Conservation (phyloP, 2,113 vertebrate species). For the Mormoops blainvillei region DNA sequence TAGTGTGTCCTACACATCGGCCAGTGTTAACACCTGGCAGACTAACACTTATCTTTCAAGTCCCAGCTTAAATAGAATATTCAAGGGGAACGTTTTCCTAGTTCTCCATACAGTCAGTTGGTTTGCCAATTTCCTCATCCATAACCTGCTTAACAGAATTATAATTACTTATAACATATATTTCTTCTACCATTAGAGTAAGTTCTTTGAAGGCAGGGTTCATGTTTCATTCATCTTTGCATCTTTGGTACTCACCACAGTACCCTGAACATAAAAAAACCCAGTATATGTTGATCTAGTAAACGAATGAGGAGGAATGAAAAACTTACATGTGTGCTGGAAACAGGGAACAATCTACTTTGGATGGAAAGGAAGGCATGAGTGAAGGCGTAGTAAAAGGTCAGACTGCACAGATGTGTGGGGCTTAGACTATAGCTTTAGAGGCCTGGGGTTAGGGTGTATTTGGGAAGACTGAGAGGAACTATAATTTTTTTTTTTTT, state of each 20-base stretch:
- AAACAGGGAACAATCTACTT: neutral
- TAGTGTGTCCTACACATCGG: neutral
- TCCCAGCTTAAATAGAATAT: neutral
- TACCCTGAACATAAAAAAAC: neutral
- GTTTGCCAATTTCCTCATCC: neutral
- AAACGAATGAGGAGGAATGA: neutral
- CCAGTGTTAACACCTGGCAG: neutral
- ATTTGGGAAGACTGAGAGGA: neutral
- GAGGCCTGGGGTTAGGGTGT: neutral
- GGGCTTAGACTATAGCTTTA: neutral
- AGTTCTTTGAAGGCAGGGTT: neutral
- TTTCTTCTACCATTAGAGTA: neutral
- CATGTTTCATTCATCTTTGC: neutral
- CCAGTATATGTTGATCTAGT: neutral
- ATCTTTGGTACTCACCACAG: neutral
- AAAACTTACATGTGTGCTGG: neutral
- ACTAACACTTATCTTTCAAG: neutral
- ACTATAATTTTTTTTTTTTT: neutral
- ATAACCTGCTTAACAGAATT: neutral
- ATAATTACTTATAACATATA: neutral
- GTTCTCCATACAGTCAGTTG: neutral
- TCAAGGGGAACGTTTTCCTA: neutral
- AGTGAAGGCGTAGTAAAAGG: neutral
- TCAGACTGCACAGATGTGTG: neutral
- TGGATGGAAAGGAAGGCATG: neutral